Percentiles rank a stretch among this genome's conserved stretches.
phyloP scores from a whole-genome alignment of 2,113 vertebrate species.

The Dipodomys stephensi region DNA sequence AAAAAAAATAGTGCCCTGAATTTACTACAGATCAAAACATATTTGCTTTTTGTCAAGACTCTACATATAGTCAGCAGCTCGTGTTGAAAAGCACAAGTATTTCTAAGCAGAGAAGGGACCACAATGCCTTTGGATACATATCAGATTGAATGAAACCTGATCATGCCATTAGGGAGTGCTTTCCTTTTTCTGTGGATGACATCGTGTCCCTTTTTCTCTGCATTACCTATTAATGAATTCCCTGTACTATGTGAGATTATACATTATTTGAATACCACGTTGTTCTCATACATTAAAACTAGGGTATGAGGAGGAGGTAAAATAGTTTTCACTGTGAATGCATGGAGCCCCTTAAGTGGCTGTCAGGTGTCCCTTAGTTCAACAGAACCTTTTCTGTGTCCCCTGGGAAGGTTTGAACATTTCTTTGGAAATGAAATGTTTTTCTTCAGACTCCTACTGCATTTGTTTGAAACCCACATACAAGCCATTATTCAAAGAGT shows the following conservation, averaged over 20 bases:
- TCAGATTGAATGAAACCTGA: slow-evolving; percentile 58
- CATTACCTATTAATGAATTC: slow-evolving; percentile 73
- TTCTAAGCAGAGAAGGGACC: slow-evolving; percentile 39
- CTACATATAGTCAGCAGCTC: slow-evolving; percentile 8
- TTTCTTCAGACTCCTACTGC: slow-evolving; percentile 68
- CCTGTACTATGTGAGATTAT: slow-evolving; percentile 60
- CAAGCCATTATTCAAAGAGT: slow-evolving; percentile 78
- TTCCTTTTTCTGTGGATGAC: slow-evolving; percentile 56
- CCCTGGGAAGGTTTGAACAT: slow-evolving; percentile 74
- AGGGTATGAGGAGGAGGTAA: slow-evolving; percentile 8
- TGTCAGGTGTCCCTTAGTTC: slow-evolving; percentile 69
- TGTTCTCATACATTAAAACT: slow-evolving; percentile 65
- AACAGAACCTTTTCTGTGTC: slow-evolving; percentile 73
- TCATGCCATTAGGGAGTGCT: slow-evolving; percentile 63
- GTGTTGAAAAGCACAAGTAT: slow-evolving; percentile 52
- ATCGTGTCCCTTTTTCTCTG: slow-evolving; percentile 33
- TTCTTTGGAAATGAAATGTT: slow-evolving; percentile 76
- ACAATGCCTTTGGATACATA: slow-evolving; percentile 45
- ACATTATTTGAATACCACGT: slow-evolving; percentile 75
- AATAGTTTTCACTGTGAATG: slow-evolving; percentile 58
- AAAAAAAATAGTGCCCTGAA: background rate
- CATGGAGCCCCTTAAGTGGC: slow-evolving; percentile 63
- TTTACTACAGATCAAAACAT: slow-evolving; percentile 62
- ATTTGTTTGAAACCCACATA: slow-evolving; percentile 74
- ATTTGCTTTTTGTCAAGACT: slow-evolving; percentile 28